These are phyloP conservation scores for Melanotaenia maccullochi DNA, from an alignment of 2,797 vertebrate species.

Conservation along the genomic window DNA sequence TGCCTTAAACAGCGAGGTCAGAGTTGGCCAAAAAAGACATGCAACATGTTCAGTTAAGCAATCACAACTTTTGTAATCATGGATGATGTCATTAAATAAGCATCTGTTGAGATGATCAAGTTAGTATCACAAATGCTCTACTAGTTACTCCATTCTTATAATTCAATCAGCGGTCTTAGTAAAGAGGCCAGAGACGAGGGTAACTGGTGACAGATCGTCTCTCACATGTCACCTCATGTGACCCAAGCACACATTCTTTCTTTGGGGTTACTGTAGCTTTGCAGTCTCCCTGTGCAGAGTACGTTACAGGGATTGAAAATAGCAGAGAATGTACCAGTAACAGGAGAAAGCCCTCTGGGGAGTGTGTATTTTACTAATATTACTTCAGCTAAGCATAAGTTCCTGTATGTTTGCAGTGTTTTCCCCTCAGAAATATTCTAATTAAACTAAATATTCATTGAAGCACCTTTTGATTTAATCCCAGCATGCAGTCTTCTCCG, in stretches of 20 bases:
- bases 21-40: background rate
- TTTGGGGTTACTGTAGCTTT: background rate
- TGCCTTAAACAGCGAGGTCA: background rate
- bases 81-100: background rate
- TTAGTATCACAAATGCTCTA: background rate
- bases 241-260: background rate
- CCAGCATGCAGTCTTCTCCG: background rate
- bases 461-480: background rate
- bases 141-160: background rate
- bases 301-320: background rate
- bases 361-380: background rate
- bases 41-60: background rate
- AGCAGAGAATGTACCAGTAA: slow-evolving; percentile 2
- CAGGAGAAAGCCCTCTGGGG: background rate
- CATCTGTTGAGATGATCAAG: background rate
- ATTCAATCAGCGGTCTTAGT: background rate
- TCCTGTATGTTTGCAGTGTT: background rate
- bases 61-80: background rate
- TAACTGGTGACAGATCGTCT: slow-evolving; percentile 2
- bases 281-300: too few relatives aligned
- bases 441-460: background rate
- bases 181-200: background rate
- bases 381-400: background rate
- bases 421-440: background rate
- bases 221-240: background rate